Percentiles rank a stretch among this genome's conserved stretches.
Evolutionary conservation across 2,113 vertebrate species (phyloP).

Genomic region (Myocastor coypus): DNA sequence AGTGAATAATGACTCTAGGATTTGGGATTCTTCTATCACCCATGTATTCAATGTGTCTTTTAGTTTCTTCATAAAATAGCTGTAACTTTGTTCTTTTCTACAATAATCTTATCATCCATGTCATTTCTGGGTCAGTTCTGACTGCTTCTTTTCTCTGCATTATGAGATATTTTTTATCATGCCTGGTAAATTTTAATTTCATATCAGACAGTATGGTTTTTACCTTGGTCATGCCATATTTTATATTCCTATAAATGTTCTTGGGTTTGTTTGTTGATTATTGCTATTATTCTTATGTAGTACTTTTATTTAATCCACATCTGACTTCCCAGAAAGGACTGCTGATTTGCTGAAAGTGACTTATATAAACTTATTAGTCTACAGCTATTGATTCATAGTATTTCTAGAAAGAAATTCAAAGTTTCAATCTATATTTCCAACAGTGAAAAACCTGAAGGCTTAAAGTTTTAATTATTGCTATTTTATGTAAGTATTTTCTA

Average conservation of each 20-base stretch:
- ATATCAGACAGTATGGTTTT: not conserved
- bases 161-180: not conserved
- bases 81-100: not conserved
- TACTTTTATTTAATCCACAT: conserved; percentile 58
- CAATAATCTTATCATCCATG: not conserved
- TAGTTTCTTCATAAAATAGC: not conserved
- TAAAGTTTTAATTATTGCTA: not conserved
- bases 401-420: conserved; percentile 30
- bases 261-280: not conserved
- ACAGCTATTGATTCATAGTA: not conserved
- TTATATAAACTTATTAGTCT: conserved; percentile 8
- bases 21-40: conserved; percentile 31
- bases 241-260: not conserved
- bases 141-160: not conserved
- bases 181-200: conserved; percentile 10
- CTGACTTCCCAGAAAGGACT: conserved; percentile 39
- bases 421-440: conserved; percentile 8
- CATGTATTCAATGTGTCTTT: conserved; percentile 25
- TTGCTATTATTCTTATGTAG: not conserved
- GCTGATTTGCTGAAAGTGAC: not conserved
- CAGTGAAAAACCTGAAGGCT: not conserved
- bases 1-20: conserved; percentile 28
- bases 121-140: conserved; percentile 2
- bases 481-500: not conserved
- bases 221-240: not conserved